phyloP scores from a whole-genome alignment of 1,140 invertebrate genomes.

The Anagrus nilaparvatae region DNA sequence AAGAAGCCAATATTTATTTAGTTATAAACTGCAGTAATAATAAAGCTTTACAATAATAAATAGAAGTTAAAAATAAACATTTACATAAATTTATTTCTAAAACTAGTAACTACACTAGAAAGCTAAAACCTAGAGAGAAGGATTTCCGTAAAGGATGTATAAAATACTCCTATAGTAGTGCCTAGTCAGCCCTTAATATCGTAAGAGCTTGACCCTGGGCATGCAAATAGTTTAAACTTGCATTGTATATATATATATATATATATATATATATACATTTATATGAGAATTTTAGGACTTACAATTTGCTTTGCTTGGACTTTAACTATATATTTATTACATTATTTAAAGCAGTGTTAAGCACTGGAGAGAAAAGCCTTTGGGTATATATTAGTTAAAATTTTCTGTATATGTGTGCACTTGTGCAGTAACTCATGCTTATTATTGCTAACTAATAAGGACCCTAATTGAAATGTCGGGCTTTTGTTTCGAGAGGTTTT shows the following conservation, averaged over 20 bases:
- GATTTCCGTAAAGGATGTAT: constrained; percentile 41
- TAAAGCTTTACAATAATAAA: too few species aligned
- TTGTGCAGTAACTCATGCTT: constrained; percentile 22
- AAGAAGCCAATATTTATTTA: too few species aligned
- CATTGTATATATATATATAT: too few species aligned
- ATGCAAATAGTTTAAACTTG: constrained; percentile 42
- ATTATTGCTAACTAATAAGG: constrained; percentile 43
- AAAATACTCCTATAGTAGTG: constrained; percentile 23
- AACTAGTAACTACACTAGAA: too few species aligned
- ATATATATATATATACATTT: too few species aligned
- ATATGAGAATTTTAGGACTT: too few species aligned
- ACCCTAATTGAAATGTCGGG: constrained; percentile 39
- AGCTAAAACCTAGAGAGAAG: too few species aligned
- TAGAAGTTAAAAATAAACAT: too few species aligned
- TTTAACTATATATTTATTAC: constrained; percentile 29
- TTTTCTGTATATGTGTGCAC: too few species aligned
- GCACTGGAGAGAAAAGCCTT: constrained; percentile 31
- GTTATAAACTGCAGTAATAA: too few species aligned
- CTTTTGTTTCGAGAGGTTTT: constrained; percentile 29
- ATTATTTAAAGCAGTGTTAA: constrained; percentile 28
- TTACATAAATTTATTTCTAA: too few species aligned
- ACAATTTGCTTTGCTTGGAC: constrained; percentile 23
- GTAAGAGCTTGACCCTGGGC: constrained; percentile 33
- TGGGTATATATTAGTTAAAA: constrained; percentile 16
- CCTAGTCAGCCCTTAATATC: constrained; percentile 42